Conservation (phyloP, 2,113 vertebrate species). For the Orycteropus afer region DNA sequence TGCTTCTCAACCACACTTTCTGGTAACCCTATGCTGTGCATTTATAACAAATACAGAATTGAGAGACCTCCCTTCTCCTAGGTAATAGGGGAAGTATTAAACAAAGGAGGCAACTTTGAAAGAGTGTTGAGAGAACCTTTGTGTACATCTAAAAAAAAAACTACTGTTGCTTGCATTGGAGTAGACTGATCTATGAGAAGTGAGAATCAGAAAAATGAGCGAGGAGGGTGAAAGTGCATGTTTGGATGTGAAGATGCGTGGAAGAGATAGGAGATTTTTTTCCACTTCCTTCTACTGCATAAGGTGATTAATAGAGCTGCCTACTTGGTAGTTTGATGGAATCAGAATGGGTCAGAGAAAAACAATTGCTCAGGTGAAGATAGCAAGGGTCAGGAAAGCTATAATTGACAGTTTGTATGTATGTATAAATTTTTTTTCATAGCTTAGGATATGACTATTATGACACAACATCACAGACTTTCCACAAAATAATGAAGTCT, state of each 20-base stretch:
- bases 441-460: background rate
- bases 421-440: background rate
- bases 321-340: background rate
- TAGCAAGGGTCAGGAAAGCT: background rate
- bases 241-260: background rate
- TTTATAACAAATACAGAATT: background rate
- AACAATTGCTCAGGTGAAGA: background rate
- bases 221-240: background rate
- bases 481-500: slow-evolving; percentile 10
- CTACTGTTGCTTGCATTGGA: background rate
- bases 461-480: background rate
- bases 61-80: background rate
- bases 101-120: background rate
- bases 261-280: background rate
- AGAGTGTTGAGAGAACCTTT: background rate
- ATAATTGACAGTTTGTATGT: background rate
- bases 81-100: background rate
- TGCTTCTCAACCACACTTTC: background rate
- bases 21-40: background rate
- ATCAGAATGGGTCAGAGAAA: background rate
- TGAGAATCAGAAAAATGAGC: background rate
- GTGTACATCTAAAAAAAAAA: background rate
- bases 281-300: background rate
- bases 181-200: background rate
- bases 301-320: background rate